A percentile compares a stretch with the other conserved stretches of the same genome.
Conservation (phyloP, 2,797 vertebrate species). For the Lagodon rhomboides region DNA sequence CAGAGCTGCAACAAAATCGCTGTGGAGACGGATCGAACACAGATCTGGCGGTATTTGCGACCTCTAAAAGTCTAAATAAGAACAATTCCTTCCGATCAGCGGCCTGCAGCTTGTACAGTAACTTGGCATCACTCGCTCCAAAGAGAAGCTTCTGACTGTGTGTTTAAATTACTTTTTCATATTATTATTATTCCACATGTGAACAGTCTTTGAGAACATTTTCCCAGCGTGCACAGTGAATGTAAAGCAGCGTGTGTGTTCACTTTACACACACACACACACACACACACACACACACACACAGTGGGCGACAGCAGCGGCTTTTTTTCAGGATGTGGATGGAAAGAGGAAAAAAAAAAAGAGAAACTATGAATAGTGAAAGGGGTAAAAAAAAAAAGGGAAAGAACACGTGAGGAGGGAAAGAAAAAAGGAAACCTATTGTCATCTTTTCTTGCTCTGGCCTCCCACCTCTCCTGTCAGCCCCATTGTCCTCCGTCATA, state of each 20-base stretch:
- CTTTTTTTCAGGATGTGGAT: not conserved
- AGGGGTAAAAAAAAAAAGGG: not conserved
- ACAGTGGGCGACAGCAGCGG: not conserved
- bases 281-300: not conserved
- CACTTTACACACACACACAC: no score
- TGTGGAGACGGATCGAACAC: no score
- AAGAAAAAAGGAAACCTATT: constrained; percentile 64
- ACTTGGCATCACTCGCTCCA: not conserved
- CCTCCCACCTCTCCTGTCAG: constrained; percentile 58
- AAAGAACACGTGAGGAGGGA: constrained; percentile 35
- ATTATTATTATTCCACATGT: no score
- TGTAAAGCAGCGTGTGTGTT: no score
- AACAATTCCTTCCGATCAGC: no score
- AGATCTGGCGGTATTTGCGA: no score
- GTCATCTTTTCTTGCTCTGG: constrained; percentile 39
- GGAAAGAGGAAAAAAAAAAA: not conserved
- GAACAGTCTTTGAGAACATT: no score
- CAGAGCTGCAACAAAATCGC: no score
- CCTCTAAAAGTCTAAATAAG: no score
- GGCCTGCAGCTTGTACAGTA: not conserved
- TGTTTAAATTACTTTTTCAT: no score
- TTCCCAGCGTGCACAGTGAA: no score
- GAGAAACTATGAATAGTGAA: not conserved
- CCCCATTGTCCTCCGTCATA: constrained; percentile 73
- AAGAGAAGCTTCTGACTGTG: no score